These are phyloP conservation scores for Heterodera schachtii DNA, from an alignment of 1,140 invertebrate genomes.

Conservation along the genomic window DNA sequence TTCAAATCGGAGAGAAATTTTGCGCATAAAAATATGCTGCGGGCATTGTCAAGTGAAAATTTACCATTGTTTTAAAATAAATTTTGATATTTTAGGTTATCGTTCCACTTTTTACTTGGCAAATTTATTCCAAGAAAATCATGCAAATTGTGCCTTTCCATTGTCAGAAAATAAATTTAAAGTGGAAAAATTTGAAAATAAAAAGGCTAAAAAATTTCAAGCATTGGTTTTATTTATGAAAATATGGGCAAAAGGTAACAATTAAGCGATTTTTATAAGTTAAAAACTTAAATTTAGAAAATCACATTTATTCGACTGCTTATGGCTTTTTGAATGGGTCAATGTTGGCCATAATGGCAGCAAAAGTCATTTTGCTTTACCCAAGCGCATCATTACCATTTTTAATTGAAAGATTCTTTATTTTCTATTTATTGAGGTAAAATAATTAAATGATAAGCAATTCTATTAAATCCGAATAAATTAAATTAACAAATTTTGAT, in stretches of 20 bases:
- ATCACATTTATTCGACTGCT: slow-evolving; percentile 18
- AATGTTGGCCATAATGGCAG: neutral
- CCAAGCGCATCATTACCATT: slow-evolving; percentile 8
- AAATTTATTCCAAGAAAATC: neutral
- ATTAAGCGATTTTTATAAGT: neutral
- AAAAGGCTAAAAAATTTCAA: neutral
- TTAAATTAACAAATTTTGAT: no score
- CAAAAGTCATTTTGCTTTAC: slow-evolving; percentile 10
- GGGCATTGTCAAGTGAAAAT: neutral
- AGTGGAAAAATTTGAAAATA: neutral
- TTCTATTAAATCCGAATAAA: no score
- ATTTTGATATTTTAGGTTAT: neutral
- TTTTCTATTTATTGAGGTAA: slow-evolving; percentile 16
- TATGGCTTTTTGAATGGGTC: slow-evolving; percentile 22
- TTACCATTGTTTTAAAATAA: neutral
- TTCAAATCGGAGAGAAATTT: neutral
- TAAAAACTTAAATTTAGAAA: neutral
- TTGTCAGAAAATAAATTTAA: neutral
- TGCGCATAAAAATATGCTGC: neutral
- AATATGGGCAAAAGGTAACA: slow-evolving; percentile 15
- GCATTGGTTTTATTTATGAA: neutral
- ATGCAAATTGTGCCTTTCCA: neutral
- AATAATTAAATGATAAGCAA: neutral
- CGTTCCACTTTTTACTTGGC: neutral
- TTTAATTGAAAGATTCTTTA: slow-evolving; percentile 16